phyloP scores from a whole-genome alignment of 2,797 vertebrate genomes.

The Fistularia tabacaria region DNA sequence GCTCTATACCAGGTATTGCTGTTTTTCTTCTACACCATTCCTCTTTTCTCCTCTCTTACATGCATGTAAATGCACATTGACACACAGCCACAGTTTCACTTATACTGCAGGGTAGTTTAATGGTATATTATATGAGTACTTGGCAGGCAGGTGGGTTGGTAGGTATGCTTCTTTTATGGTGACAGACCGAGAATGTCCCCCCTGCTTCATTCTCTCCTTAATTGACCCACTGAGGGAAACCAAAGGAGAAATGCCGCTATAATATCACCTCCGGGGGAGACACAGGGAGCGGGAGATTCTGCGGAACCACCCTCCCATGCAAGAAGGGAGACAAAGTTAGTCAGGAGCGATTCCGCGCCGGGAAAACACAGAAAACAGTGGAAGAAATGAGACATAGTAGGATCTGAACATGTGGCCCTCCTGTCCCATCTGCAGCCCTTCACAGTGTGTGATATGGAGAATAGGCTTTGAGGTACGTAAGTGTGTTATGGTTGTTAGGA shows the following conservation, averaged over 20 bases:
- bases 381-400: slow-evolving; percentile 3
- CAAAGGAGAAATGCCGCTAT: slow-evolving; percentile 36
- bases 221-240: slow-evolving; percentile 60
- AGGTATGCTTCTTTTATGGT: slow-evolving; percentile 60
- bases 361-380: slow-evolving; percentile 3
- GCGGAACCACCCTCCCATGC: slow-evolving; percentile 10
- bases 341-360: slow-evolving; percentile 19
- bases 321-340: slow-evolving; percentile 11
- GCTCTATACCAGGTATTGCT: slow-evolving; percentile 53
- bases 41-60: slow-evolving; percentile 17
- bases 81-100: slow-evolving; percentile 22
- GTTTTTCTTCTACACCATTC: slow-evolving; percentile 26
- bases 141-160: slow-evolving; percentile 46
- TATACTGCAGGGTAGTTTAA: slow-evolving; percentile 44
- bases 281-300: slow-evolving; percentile 16
- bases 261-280: slow-evolving; percentile 39
- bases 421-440: slow-evolving; percentile 42
- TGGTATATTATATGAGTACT: slow-evolving; percentile 55
- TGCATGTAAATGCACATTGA: background rate
- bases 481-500: slow-evolving; percentile 34
- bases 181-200: slow-evolving; percentile 57
- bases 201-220: slow-evolving; percentile 68
- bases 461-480: slow-evolving; percentile 55
- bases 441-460: slow-evolving; percentile 74
- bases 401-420: slow-evolving; percentile 12